Conservation (phyloP, 2,113 vertebrate species). For the Silurus asotus region DNA sequence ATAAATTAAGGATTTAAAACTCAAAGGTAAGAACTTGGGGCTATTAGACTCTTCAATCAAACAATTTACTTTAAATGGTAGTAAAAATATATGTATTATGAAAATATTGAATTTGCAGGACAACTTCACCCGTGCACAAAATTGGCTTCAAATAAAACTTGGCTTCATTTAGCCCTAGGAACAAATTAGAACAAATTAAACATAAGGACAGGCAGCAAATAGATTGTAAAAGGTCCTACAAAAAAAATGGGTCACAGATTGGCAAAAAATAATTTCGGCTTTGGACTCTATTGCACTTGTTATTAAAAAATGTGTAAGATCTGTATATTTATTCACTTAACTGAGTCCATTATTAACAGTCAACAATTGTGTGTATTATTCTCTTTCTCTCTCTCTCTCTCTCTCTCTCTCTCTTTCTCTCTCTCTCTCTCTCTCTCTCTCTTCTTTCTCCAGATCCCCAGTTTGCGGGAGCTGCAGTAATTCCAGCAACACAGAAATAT, state of each 20-base stretch:
- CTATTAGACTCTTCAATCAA: background rate
- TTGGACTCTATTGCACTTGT: background rate
- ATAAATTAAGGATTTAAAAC: background rate
- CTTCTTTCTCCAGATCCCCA: constrained; percentile 66
- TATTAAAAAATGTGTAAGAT: background rate
- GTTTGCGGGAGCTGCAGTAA: constrained; percentile 75
- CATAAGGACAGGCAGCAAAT: background rate
- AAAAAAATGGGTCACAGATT: background rate
- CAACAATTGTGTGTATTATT: background rate
- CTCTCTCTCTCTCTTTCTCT: constrained; percentile 13
- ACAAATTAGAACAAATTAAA: background rate
- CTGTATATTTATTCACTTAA: background rate
- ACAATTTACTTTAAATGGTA: background rate
- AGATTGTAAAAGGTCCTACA: background rate
- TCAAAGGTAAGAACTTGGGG: background rate
- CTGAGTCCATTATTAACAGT: background rate
- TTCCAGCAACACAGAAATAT: constrained; percentile 61
- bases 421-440: background rate
- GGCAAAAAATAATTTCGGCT: background rate
- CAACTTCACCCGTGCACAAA: background rate
- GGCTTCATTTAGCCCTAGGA: background rate
- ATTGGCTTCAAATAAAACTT: background rate
- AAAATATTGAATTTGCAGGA: background rate
- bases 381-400: constrained; percentile 1
- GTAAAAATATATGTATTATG: background rate